A percentile compares a stretch with the other conserved stretches of the same genome.
Evolutionary conservation across 2,797 vertebrate species (phyloP).

Genomic region (Urocyon cinereoargenteus): DNA sequence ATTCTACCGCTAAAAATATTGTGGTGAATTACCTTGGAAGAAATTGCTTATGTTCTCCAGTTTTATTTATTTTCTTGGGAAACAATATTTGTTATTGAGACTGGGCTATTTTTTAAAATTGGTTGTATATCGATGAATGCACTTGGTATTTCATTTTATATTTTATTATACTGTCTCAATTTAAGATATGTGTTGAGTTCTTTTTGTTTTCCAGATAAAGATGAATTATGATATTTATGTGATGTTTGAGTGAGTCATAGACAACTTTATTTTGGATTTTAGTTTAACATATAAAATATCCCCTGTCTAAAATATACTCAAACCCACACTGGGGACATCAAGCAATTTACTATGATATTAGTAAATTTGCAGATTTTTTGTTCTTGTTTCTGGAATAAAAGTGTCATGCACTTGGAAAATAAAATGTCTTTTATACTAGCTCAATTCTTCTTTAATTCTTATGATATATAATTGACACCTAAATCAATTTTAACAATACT

Average conservation of each 20-base stretch:
- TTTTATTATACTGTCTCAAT: constrained; percentile 38
- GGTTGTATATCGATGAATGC: constrained; percentile 8
- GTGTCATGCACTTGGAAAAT: constrained; percentile 5
- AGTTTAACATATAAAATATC: neutral
- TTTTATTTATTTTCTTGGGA: constrained; percentile 54
- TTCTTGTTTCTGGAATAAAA: neutral
- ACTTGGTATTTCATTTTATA: constrained; percentile 54
- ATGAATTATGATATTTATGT: constrained; percentile 14
- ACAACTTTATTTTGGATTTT: constrained; percentile 48
- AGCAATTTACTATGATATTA: neutral
- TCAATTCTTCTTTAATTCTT: neutral
- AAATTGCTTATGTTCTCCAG: constrained; percentile 55
- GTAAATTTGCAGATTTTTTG: neutral
- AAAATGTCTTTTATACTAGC: neutral
- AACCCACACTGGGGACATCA: neutral
- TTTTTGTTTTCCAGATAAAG: constrained; percentile 32
- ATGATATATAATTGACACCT: neutral
- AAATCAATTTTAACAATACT: neutral
- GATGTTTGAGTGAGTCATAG: constrained; percentile 9
- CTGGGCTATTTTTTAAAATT: constrained; percentile 41
- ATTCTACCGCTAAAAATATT: constrained; percentile 50
- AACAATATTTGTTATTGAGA: constrained; percentile 39
- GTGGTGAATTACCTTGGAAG: constrained; percentile 26
- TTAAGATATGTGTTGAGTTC: constrained; percentile 13
- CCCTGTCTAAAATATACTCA: neutral